Percentiles rank a stretch among this genome's conserved stretches.
These are phyloP conservation scores for Lota lota DNA, from an alignment of 2,113 vertebrate genomes.

Conservation along the genomic window DNA sequence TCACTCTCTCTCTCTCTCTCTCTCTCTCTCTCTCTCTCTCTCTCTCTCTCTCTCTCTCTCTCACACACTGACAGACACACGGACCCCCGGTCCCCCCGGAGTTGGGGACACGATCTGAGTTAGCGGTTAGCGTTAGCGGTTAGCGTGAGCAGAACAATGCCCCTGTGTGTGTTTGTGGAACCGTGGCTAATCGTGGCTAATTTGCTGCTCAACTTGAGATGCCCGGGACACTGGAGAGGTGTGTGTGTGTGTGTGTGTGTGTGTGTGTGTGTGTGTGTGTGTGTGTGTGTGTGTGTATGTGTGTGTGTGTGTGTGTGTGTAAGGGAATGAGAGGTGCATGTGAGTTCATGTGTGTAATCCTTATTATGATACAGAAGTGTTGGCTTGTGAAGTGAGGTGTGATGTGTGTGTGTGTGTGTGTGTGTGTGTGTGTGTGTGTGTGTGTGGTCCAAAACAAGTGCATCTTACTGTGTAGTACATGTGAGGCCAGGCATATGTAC, in stretches of 20 bases:
- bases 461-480: no score
- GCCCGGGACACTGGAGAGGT: slow-evolving; percentile 50
- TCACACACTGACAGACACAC: slow-evolving; percentile 24
- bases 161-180: slow-evolving; percentile 67
- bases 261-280: slow-evolving; percentile 13
- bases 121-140: neutral
- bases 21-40: slow-evolving; percentile 59
- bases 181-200: slow-evolving; percentile 70
- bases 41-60: slow-evolving; percentile 13
- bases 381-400: slow-evolving; percentile 33
- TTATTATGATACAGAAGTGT: slow-evolving; percentile 50
- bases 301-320: slow-evolving; percentile 20
- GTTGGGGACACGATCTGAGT: slow-evolving; percentile 64
- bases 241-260: slow-evolving; percentile 31
- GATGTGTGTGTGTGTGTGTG: neutral
- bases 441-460: neutral
- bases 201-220: slow-evolving; percentile 73
- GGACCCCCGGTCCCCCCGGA: slow-evolving; percentile 46
- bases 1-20: slow-evolving; percentile 55
- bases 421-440: slow-evolving; percentile 10
- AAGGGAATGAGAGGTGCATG: slow-evolving; percentile 28
- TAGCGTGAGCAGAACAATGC: slow-evolving; percentile 70
- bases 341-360: slow-evolving; percentile 67
- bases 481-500: no score
- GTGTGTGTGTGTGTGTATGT: slow-evolving; percentile 9